Evolutionary conservation across 1,140 invertebrate species (phyloP).

Genomic region (Drosophila triauraria): DNA sequence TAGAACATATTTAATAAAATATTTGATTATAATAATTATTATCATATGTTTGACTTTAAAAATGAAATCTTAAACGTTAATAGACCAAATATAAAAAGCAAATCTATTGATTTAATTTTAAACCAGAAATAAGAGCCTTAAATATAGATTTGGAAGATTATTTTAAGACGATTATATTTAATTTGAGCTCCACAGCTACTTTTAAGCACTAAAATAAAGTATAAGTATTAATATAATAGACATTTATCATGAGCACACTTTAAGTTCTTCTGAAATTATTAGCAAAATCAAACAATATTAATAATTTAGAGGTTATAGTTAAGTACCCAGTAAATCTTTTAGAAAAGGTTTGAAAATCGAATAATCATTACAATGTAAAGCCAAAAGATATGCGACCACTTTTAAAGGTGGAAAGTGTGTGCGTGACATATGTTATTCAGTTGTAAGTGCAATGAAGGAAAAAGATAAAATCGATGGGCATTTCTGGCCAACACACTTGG

Average conservation of each 20-base stretch:
- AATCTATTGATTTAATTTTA: no score
- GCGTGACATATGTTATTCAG: conserved; percentile 29
- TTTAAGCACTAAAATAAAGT: no score
- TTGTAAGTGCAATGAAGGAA: conserved; percentile 45
- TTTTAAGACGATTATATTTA: not conserved
- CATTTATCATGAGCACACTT: not conserved
- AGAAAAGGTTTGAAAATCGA: no score
- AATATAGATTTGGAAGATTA: no score
- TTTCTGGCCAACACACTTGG: conserved; percentile 59
- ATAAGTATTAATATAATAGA: no score
- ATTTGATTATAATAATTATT: no score
- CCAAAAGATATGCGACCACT: not conserved
- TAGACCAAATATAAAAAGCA: no score
- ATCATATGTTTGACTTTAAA: no score
- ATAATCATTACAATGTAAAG: not conserved
- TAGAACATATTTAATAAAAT: no score
- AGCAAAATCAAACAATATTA: not conserved
- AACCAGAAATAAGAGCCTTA: no score
- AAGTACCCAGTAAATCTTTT: not conserved
- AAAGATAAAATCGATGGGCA: conserved; percentile 76
- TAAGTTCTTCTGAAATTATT: not conserved
- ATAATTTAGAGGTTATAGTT: not conserved
- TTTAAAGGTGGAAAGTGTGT: conserved; percentile 4
- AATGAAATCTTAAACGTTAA: no score
- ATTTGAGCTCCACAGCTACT: no score